Percentiles rank a stretch among this genome's conserved stretches.
Conservation (phyloP, 2,797 vertebrate genomes). For the Moxostoma hubbsi region DNA sequence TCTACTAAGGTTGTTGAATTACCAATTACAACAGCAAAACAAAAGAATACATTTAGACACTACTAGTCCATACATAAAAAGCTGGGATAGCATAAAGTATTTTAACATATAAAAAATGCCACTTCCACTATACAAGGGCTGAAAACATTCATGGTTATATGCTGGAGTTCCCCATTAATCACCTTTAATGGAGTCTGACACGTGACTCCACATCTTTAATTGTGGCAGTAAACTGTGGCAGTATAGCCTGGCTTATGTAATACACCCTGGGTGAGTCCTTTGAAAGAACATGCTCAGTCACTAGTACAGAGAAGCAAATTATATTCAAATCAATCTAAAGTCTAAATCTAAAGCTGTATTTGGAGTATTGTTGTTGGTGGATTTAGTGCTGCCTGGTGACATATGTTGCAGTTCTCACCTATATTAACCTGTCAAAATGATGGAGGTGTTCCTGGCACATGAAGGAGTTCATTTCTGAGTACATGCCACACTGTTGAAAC, state of each 20-base stretch:
- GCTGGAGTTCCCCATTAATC: neutral
- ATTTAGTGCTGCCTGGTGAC: neutral
- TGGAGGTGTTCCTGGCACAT: neutral
- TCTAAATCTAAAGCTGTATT: neutral
- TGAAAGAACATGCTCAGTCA: constrained; percentile 3
- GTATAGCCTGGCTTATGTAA: constrained; percentile 2
- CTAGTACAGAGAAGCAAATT: neutral
- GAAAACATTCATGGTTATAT: constrained; percentile 8
- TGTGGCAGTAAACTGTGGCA: constrained; percentile 38
- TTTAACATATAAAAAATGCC: too few species aligned
- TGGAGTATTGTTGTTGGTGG: neutral
- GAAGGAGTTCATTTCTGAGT: neutral
- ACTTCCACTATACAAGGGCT: neutral
- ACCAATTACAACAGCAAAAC: too few species aligned
- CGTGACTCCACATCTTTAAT: constrained; percentile 35
- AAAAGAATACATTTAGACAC: too few species aligned
- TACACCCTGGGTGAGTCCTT: neutral
- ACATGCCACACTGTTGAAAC: neutral
- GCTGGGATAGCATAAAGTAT: too few species aligned
- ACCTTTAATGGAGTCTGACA: constrained; percentile 23
- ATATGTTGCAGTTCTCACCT: neutral
- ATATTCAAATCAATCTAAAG: constrained; percentile 2
- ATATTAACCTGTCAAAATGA: neutral
- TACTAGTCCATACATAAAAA: too few species aligned
- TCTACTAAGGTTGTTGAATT: too few species aligned